phyloP scores from a whole-genome alignment of 1,140 invertebrate genomes.

The Trachymyrmex cornetzi region DNA sequence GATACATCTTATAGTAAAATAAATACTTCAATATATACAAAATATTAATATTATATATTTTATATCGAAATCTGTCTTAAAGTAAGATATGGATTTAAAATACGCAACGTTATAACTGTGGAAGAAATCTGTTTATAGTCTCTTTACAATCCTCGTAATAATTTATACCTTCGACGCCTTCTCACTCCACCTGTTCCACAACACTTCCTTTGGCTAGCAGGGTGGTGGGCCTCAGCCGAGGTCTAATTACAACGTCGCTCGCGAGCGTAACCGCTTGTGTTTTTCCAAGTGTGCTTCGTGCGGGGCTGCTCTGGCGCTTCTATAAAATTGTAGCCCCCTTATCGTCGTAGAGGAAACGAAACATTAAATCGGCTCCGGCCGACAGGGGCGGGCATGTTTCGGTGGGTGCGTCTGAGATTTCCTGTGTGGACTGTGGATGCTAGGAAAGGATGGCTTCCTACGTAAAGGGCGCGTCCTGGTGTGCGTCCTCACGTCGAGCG shows the following conservation, averaged over 20 bases:
- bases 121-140: constrained; percentile 11
- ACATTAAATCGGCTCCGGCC: constrained; percentile 85
- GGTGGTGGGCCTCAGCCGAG: background rate
- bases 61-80: background rate
- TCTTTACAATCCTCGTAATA: constrained; percentile 9
- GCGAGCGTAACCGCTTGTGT: constrained; percentile 37
- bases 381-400: constrained; percentile 82
- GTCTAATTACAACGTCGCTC: constrained; percentile 65
- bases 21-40: background rate
- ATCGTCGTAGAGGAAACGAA: constrained; percentile 84
- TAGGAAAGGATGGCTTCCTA: constrained; percentile 82
- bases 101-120: background rate
- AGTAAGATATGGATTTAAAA: background rate
- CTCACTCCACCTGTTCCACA: constrained; percentile 31
- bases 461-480: constrained; percentile 76
- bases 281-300: constrained; percentile 53
- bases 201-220: constrained; percentile 7
- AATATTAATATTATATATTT: background rate
- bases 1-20: background rate
- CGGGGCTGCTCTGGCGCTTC: constrained; percentile 70
- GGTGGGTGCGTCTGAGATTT: constrained; percentile 86
- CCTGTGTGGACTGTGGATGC: constrained; percentile 83
- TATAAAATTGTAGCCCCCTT: constrained; percentile 84
- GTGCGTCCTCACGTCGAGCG: constrained; percentile 57
- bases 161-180: constrained; percentile 40